Percentiles rank a stretch among this genome's conserved stretches.
Evolutionary conservation across 2,888 invertebrate genomes (phyloP).

Genomic region (Napeogenes inachia): DNA sequence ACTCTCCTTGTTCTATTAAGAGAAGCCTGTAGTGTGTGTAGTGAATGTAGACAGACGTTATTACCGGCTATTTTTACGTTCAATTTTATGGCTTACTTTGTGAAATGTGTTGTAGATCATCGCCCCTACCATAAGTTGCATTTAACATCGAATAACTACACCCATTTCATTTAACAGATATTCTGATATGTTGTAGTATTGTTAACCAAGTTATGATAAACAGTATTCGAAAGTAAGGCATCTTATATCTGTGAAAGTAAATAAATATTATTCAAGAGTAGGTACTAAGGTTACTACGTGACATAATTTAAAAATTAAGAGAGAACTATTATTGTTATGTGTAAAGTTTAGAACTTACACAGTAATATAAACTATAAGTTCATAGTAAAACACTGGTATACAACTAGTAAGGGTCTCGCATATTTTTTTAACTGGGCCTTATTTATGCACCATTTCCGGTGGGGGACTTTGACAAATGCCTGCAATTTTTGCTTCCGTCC

Average conservation of each 20-base stretch:
- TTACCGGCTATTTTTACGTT: conserved; percentile 48
- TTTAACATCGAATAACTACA: neutral
- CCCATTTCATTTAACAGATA: neutral
- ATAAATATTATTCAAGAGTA: too few relatives aligned
- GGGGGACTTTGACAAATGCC: conserved; percentile 72
- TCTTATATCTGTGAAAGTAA: too few relatives aligned
- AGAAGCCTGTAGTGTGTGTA: conserved; percentile 13
- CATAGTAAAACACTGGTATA: conserved; percentile 2
- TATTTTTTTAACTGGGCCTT: conserved; percentile 66
- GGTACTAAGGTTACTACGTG: too few relatives aligned
- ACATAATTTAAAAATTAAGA: too few relatives aligned
- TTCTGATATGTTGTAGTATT: too few relatives aligned
- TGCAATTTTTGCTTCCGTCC: conserved; percentile 63
- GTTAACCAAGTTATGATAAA: too few relatives aligned
- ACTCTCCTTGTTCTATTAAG: neutral
- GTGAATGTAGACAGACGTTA: conserved; percentile 38
- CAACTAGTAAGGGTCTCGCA: conserved; percentile 40
- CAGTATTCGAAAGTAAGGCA: too few relatives aligned
- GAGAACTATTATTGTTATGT: too few relatives aligned
- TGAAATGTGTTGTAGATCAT: conserved; percentile 66
- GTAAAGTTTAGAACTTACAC: too few relatives aligned
- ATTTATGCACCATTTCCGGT: conserved; percentile 73
- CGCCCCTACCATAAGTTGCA: conserved; percentile 47
- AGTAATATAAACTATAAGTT: conserved; percentile 3
- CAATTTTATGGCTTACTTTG: conserved; percentile 70